Evolutionary conservation across 2,797 vertebrate species (phyloP).

Genomic region (Perdix hodgsoniae): DNA sequence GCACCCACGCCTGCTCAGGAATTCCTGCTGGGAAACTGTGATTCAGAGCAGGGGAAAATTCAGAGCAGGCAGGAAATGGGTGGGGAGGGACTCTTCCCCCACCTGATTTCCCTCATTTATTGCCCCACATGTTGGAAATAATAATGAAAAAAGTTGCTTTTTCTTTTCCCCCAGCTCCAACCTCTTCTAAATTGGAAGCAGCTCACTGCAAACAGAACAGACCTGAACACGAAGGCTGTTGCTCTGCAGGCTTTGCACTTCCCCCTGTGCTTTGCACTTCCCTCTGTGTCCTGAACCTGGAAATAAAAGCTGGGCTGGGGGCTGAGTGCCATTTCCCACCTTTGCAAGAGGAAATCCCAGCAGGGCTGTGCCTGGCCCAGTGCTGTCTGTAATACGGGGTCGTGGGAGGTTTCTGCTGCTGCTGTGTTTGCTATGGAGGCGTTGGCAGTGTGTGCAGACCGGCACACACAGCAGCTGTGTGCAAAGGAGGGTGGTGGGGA

Average conservation of each 20-base stretch:
- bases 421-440: not conserved
- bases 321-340: accelerated
- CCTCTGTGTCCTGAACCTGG: not conserved
- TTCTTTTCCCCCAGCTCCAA: too few relatives aligned
- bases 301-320: accelerated
- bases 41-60: not conserved
- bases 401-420: not conserved
- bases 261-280: not conserved
- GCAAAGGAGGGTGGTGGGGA: accelerated
- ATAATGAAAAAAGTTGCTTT: too few relatives aligned
- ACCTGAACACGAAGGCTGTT: not conserved
- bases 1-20: not conserved
- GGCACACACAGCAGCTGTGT: accelerated
- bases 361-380: accelerated
- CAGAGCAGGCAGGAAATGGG: too few relatives aligned
- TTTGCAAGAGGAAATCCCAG: not conserved
- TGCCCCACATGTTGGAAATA: too few relatives aligned
- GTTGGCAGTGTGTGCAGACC: not conserved
- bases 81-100: accelerated
- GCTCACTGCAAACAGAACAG: not conserved
- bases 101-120: not conserved
- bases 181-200: not conserved
- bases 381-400: not conserved
- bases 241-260: not conserved
- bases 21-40: not conserved